phyloP scores from a whole-genome alignment of 2,797 vertebrate genomes.

The Spondyliosoma cantharus region DNA sequence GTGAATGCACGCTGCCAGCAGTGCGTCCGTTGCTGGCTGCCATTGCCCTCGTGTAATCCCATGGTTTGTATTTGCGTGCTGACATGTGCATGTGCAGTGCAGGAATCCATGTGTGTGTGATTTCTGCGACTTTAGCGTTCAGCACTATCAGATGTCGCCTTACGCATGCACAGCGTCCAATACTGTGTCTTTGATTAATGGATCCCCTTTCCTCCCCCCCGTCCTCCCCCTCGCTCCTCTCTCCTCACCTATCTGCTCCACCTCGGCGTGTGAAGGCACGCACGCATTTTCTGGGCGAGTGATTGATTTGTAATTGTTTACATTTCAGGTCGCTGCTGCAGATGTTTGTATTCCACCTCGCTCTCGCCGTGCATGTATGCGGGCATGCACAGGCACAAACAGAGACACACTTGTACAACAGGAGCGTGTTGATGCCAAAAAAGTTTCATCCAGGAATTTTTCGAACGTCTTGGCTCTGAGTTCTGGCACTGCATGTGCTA shows the following conservation, averaged over 20 bases:
- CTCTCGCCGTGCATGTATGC: constrained; percentile 21
- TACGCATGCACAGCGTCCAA: constrained; percentile 36
- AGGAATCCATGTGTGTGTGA: constrained; percentile 60
- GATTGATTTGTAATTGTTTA: constrained; percentile 79
- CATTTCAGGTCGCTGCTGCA: constrained; percentile 62
- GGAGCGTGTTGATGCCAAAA: constrained; percentile 58
- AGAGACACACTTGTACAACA: constrained; percentile 54
- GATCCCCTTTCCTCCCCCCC: background rate
- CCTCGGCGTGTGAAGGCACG: constrained; percentile 66
- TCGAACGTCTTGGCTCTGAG: constrained; percentile 55
- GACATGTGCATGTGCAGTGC: constrained; percentile 40
- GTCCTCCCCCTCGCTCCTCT: constrained; percentile 23
- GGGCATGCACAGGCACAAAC: constrained; percentile 64
- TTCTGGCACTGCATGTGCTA: constrained; percentile 57
- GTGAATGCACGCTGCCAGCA: constrained; percentile 35
- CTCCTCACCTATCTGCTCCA: constrained; percentile 53
- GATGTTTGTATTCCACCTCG: too few species aligned
- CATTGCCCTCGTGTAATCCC: constrained; percentile 44
- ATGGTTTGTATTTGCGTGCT: constrained; percentile 60
- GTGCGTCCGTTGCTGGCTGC: constrained; percentile 63
- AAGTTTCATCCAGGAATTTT: constrained; percentile 73
- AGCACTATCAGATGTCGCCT: constrained; percentile 55
- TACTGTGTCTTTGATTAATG: constrained; percentile 69
- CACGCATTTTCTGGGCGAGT: constrained; percentile 50
- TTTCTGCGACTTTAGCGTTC: constrained; percentile 49